A percentile compares a stretch with the other conserved stretches of the same genome.
phyloP scores from a whole-genome alignment of 2,113 vertebrate species.

The Platycercus adscitus region DNA sequence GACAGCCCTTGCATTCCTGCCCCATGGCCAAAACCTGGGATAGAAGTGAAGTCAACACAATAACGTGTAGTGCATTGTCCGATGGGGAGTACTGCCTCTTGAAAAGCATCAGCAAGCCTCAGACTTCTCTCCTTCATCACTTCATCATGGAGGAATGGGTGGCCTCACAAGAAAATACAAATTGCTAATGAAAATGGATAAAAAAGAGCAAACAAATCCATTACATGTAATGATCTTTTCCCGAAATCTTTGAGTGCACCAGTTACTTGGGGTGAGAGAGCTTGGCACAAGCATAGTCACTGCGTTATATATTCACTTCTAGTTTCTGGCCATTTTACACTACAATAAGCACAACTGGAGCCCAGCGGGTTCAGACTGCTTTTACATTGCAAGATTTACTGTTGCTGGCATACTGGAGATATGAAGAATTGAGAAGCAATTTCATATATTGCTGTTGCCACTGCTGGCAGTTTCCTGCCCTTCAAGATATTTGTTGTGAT shows the following conservation, averaged over 20 bases:
- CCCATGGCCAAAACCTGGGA: fast-evolving
- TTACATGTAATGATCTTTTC: neutral
- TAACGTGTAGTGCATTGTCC: neutral
- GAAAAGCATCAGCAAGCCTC: neutral
- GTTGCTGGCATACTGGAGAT: slow-evolving; percentile 36
- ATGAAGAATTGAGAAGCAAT: slow-evolving; percentile 54
- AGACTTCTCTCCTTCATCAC: neutral
- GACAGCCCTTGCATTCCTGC: neutral
- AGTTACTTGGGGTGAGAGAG: neutral
- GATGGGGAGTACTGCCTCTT: neutral
- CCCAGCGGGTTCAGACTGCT: neutral
- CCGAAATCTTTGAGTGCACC: neutral
- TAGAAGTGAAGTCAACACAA: neutral
- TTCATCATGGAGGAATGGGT: neutral
- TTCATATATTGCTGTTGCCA: slow-evolving; percentile 55
- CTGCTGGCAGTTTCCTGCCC: slow-evolving; percentile 35
- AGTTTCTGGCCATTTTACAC: neutral
- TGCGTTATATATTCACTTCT: neutral
- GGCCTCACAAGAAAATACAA: neutral
- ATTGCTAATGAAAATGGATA: neutral
- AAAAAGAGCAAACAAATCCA: neutral
- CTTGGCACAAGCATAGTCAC: neutral
- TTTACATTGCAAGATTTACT: slow-evolving; percentile 43
- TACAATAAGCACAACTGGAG: neutral
- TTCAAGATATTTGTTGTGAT: slow-evolving; percentile 45